Evolutionary conservation across 2,888 invertebrate genomes (phyloP).

Genomic region (Macropis europaea): DNA sequence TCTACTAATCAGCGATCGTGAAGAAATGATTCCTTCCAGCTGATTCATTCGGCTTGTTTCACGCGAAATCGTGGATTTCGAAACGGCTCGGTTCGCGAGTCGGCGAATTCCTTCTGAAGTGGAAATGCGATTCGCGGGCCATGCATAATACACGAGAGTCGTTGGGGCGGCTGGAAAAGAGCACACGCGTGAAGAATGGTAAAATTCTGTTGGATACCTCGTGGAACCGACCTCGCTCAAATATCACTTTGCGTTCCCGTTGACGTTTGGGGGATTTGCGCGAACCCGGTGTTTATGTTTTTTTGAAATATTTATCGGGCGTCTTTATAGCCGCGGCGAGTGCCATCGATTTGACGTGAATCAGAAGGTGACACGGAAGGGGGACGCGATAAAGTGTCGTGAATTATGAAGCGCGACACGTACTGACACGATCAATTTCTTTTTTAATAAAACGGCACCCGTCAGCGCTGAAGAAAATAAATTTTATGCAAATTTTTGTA

Average conservation of each 20-base stretch:
- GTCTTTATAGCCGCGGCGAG: conserved; percentile 18
- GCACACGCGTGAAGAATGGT: conserved; percentile 49
- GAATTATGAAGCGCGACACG: neutral
- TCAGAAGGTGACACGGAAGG: conserved; percentile 13
- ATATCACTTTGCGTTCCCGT: conserved; percentile 53
- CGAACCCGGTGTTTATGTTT: conserved; percentile 54
- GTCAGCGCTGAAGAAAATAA: no score
- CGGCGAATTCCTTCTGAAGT: conserved; percentile 33
- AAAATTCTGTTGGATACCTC: conserved; percentile 48
- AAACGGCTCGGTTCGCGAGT: conserved; percentile 3
- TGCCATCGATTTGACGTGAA: conserved; percentile 36
- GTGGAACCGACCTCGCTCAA: conserved; percentile 55
- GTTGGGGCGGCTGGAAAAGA: conserved; percentile 31
- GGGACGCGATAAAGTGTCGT: neutral
- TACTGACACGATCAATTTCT: neutral
- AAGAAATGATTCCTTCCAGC: neutral
- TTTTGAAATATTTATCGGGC: conserved; percentile 59
- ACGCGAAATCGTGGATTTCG: conserved; percentile 24
- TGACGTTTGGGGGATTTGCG: conserved; percentile 43
- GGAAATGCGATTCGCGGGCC: conserved; percentile 50
- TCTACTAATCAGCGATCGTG: neutral
- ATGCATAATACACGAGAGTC: conserved; percentile 63
- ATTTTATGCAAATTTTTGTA: no score
- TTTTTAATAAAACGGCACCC: no score
- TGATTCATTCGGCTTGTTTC: conserved; percentile 33